Conservation (phyloP, 2,113 vertebrate genomes). For the Nibea coibor region DNA sequence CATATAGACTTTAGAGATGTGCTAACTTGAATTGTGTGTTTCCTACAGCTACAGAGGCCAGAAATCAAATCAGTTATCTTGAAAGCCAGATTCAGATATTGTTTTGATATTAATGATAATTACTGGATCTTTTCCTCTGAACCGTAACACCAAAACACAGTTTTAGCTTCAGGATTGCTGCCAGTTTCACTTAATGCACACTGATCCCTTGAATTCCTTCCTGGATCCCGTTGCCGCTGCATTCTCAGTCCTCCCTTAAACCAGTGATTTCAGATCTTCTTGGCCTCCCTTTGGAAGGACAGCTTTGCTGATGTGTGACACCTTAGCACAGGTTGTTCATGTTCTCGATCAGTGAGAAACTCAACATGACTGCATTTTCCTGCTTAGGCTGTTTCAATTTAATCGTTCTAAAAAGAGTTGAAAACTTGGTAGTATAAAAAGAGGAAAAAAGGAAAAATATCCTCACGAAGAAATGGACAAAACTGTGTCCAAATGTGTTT, state of each 20-base stretch:
- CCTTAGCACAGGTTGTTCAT: neutral
- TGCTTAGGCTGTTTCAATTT: neutral
- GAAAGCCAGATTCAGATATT: conserved; percentile 6
- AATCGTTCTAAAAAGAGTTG: neutral
- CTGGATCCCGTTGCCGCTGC: neutral
- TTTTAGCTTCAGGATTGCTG: neutral
- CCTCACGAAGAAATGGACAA: neutral
- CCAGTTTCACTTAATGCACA: neutral
- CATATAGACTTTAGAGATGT: neutral
- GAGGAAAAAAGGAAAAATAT: neutral
- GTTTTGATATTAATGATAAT: neutral
- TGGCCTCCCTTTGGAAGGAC: neutral
- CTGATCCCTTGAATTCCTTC: neutral
- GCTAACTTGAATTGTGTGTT: neutral
- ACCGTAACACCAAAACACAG: neutral
- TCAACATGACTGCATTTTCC: neutral
- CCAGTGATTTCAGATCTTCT: neutral
- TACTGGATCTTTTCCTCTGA: neutral
- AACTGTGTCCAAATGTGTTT: neutral
- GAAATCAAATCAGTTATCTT: neutral
- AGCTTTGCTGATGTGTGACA: neutral
- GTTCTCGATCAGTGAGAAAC: neutral
- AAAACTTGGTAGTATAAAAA: too few species aligned
- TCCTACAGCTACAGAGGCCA: neutral
- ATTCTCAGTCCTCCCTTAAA: neutral